phyloP scores from a whole-genome alignment of 2,797 vertebrate species.

The Pantherophis alleghaniensis region DNA sequence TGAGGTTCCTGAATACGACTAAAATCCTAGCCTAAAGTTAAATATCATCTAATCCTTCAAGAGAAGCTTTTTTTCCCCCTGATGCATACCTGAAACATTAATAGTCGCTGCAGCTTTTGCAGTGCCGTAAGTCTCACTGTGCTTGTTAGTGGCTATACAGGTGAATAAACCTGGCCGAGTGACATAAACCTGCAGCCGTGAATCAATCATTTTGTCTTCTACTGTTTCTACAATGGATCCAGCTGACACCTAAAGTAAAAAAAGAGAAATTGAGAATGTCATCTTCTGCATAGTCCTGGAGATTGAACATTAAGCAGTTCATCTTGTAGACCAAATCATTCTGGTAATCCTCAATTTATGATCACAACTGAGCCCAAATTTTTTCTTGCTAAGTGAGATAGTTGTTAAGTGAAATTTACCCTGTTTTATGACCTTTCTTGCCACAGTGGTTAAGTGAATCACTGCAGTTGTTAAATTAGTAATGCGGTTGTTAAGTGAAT shows the following conservation, averaged over 20 bases:
- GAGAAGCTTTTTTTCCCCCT: neutral
- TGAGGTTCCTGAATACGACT: neutral
- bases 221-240: constrained; percentile 86
- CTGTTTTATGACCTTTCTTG: no score
- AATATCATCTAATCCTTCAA: neutral
- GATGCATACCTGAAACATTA: constrained; percentile 82
- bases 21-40: neutral
- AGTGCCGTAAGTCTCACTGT: constrained; percentile 86
- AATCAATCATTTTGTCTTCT: constrained; percentile 84
- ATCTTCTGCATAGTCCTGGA: neutral
- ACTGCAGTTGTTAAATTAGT: no score
- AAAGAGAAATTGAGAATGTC: neutral
- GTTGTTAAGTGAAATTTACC: no score
- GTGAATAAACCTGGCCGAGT: constrained; percentile 90
- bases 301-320: neutral
- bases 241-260: constrained; percentile 77
- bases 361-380: neutral
- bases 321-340: neutral
- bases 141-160: constrained; percentile 90
- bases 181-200: constrained; percentile 82
- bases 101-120: constrained; percentile 89
- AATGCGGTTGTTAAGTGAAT: no score
- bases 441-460: no score
- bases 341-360: neutral
- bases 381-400: no score